A percentile compares a stretch with the other conserved stretches of the same genome.
Evolutionary conservation across 1,140 invertebrate genomes (phyloP).

Genomic region (Dolichoris vasculosae): DNA sequence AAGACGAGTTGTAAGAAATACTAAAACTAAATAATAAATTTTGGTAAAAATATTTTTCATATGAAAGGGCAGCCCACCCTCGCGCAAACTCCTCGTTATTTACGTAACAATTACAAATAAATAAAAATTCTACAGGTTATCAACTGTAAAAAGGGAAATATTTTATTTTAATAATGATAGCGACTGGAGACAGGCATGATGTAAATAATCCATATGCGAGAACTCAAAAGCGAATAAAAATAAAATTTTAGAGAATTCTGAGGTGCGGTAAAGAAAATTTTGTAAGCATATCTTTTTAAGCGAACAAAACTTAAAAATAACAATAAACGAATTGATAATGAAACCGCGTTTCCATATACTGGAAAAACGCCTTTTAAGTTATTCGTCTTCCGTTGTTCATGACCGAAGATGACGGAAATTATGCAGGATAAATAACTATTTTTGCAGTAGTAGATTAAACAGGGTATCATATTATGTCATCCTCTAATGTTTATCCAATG

Average conservation of each 20-base stretch:
- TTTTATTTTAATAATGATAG: conserved; percentile 3
- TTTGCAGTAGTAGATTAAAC: not conserved
- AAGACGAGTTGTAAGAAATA: too few relatives aligned
- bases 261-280: not conserved
- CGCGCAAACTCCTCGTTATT: conserved; percentile 60
- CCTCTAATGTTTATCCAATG: too few relatives aligned
- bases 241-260: not conserved
- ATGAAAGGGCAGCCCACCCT: not conserved
- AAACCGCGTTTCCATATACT: not conserved
- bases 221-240: not conserved
- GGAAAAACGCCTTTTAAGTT: not conserved
- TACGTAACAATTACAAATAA: conserved; percentile 59
- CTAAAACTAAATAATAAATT: not conserved
- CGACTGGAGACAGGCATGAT: not conserved
- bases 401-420: not conserved
- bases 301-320: not conserved
- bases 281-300: not conserved
- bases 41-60: not conserved
- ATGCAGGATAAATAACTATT: not conserved
- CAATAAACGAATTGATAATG: conserved; percentile 46
- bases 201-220: not conserved
- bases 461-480: not conserved
- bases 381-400: not conserved
- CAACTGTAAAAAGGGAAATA: conserved; percentile 52
- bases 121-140: conserved; percentile 62